Conservation (phyloP, 1,140 invertebrate genomes). For the Atta colombica region DNA sequence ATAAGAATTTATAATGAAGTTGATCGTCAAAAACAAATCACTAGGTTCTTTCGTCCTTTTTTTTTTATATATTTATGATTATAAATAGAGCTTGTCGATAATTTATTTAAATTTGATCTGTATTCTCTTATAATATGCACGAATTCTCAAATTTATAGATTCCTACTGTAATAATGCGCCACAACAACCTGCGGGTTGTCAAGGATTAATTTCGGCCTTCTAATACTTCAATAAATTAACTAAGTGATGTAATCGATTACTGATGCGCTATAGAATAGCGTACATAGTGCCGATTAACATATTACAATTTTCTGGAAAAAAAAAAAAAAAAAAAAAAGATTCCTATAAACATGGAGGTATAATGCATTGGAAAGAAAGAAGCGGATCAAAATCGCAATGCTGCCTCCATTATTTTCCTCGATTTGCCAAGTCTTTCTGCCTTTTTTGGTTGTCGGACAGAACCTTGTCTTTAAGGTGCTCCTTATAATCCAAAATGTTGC, state of each 20-base stretch:
- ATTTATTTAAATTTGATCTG: slow-evolving; percentile 52
- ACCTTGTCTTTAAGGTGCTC: slow-evolving; percentile 96
- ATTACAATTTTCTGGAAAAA: slow-evolving; percentile 57
- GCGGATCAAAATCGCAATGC: slow-evolving; percentile 18
- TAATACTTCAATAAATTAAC: slow-evolving; percentile 84
- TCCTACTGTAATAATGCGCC: slow-evolving; percentile 31
- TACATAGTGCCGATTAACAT: slow-evolving; percentile 62
- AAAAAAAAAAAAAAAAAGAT: slow-evolving; percentile 57
- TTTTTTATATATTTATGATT: slow-evolving; percentile 22
- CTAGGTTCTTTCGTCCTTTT: slow-evolving; percentile 25
- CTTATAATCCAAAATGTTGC: slow-evolving; percentile 98
- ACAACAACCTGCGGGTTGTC: slow-evolving; percentile 50
- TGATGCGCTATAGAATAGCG: slow-evolving; percentile 80
- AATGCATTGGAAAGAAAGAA: slow-evolving; percentile 73
- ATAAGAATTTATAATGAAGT: slow-evolving; percentile 70
- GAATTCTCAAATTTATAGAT: slow-evolving; percentile 39
- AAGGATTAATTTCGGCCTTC: slow-evolving; percentile 48
- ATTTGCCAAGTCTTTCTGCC: slow-evolving; percentile 81
- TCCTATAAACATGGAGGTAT: slow-evolving; percentile 61
- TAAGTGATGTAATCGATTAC: slow-evolving; percentile 78
- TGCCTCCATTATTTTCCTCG: slow-evolving; percentile 80
- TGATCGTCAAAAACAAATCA: slow-evolving; percentile 61
- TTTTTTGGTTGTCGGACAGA: slow-evolving; percentile 88
- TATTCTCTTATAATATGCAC: slow-evolving; percentile 19
- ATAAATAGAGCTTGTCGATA: background rate